A percentile compares a stretch with the other conserved stretches of the same genome.
These are phyloP conservation scores for Pithecia hirsuta DNA, from an alignment of 2,797 vertebrate genomes.

Conservation along the genomic window DNA sequence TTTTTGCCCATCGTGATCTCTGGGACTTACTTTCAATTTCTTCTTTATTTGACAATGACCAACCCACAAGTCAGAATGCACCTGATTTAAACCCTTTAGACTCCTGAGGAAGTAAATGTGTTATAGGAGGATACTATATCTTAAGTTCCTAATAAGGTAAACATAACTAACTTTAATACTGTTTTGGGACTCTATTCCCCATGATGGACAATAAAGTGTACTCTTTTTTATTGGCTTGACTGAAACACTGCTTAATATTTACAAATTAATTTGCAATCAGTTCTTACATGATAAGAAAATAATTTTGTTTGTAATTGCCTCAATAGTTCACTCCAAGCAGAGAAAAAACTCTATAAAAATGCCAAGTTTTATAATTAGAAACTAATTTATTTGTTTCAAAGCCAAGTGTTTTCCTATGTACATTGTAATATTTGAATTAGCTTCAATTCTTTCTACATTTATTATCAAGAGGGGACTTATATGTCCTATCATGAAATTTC, in stretches of 20 bases:
- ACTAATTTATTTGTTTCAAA: constrained; percentile 68
- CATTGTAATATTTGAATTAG: neutral
- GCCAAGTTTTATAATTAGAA: constrained; percentile 74
- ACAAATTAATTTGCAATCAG: constrained; percentile 72
- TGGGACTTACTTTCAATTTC: neutral
- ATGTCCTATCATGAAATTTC: neutral
- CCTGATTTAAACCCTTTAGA: constrained; percentile 1
- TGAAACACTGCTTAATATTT: constrained; percentile 77
- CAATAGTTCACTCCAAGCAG: constrained; percentile 65
- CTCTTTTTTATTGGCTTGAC: constrained; percentile 43
- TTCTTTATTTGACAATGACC: neutral
- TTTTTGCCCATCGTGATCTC: neutral
- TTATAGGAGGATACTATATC: neutral
- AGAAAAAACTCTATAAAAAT: constrained; percentile 68
- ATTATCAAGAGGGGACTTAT: neutral
- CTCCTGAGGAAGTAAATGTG: constrained; percentile 2
- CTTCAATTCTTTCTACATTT: constrained; percentile 1
- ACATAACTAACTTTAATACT: constrained; percentile 48
- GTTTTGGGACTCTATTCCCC: constrained; percentile 11
- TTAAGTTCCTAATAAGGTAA: constrained; percentile 18
- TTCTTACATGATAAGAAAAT: constrained; percentile 60
- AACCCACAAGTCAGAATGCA: neutral
- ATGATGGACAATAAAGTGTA: constrained; percentile 42
- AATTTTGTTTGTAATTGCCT: constrained; percentile 67
- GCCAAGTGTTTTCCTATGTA: constrained; percentile 11